Evolutionary conservation across 2,888 invertebrate genomes (phyloP), one percentile per base, ranked within the genome.

Genomic region (Eurytoma adleriae): DNA sequence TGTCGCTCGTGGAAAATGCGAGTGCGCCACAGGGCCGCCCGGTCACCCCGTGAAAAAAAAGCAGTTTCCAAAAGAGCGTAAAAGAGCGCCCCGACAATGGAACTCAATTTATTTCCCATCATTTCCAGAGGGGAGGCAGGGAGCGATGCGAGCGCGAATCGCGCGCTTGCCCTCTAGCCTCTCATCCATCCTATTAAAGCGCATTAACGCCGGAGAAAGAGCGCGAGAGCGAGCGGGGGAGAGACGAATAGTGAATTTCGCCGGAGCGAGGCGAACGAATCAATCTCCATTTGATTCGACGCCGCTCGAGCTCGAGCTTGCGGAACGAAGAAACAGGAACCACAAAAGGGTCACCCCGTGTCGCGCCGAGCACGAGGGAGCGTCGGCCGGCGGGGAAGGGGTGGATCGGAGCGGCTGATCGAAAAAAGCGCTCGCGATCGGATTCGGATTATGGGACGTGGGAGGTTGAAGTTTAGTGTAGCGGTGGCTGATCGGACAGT

Each of bases 31-130:
- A n/a, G 48, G 40, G 64, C 64, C n/a, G 48, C 13, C 30, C 62
- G 54, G 16, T 3, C 18, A 69, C 48, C 30, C 20, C n/a, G 10
- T 16, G 56, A 69, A 69, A 74, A 68, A 52, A 18, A 24, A 20
- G 10, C 54, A 52, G 7, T 18, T 1, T n/a, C 30, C 30, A 64
- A 13, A 40, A 27, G 40, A 62, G 27, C 20, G 50, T 12, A 56
- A 18, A 56, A 62, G 62, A 14, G 54, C 61, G 30, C 20, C 7
- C 48, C 27, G 57, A 71, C 70, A 71, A 79, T 79, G 57, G 75
- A 75, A 75, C 79, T 50, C 62, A 79, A 79, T 79, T 79, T 79
- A 79, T 79, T 70, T 59, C 59, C 71, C 71, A 71, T 75, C 75
- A 71, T 69, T 70, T 64, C 30, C 59, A 52, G 70, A 54, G 48